Base-by-base conservation (phyloP, 2,888 invertebrate genomes). In the Idaea straminata region DNA sequence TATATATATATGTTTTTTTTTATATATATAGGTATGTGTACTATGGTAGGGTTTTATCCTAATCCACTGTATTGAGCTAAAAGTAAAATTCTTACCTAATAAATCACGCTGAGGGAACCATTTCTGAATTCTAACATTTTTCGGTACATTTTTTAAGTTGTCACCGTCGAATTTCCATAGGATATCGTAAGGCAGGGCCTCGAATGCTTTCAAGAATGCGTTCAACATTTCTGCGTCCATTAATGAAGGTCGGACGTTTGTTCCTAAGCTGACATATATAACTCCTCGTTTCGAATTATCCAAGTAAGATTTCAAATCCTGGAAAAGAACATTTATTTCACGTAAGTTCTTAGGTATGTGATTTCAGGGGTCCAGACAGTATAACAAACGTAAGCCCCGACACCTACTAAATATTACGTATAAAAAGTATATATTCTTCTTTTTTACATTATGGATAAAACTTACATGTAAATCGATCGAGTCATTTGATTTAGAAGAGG, bases 91-190 rank as follows among this genome's bases (percentile, higher is more conserved):
- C 79, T 79, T 71, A 85, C 90, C 84, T 0, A 92, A 69, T 15
- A 92, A 72, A 72, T 92, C 89, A 3, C 86, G 82, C 66, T 92
- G 91, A 0, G 91, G 90, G 5, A 89, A 67, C 91, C 83, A 86
- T 62, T 82, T 81, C 0, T 75, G 74, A 57, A 84, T 79, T 64
- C 72, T 79, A 1, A 87, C 81, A 47, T 88, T 87, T 1, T 71
- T 59, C 0, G 81, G 68, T 15, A 68, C 72, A 38, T 76, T 77
- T 0, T 78, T 75, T 47, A 88, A 36, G 5, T 71, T 68, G 38
- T 76, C 74, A n/a, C 71, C 71, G 36, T 86, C 85, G 84, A 85
- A 88, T 71, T 89, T 91, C 86, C 84, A 86, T 3, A 92, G 64
- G 15, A 92, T 82, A 57, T 84, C 78, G 65, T 88, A 88, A 3